Conservation (phyloP, 2,797 vertebrate genomes). For the Tragopan temminckii region DNA sequence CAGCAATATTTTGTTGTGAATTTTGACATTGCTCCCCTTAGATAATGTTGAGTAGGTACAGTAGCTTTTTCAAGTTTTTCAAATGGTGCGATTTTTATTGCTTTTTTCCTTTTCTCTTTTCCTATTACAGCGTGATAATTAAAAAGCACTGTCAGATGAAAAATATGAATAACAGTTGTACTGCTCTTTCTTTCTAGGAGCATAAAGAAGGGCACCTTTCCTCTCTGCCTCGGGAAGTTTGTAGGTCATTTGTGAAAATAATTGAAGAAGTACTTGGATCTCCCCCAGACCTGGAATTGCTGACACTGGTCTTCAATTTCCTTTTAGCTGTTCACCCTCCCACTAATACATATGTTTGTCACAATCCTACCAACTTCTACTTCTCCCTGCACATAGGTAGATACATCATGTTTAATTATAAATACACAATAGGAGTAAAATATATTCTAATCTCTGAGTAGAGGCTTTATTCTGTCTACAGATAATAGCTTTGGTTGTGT, state of each 20-base stretch:
- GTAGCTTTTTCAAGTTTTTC: not conserved
- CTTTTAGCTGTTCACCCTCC: slow-evolving; percentile 97
- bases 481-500: not conserved
- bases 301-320: slow-evolving; percentile 94
- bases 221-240: slow-evolving; percentile 93
- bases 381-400: slow-evolving; percentile 96
- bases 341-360: slow-evolving; percentile 98
- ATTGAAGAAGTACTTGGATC: slow-evolving; percentile 98
- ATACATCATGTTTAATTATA: slow-evolving; percentile 3
- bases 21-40: not conserved
- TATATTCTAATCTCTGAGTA: not conserved
- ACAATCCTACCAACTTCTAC: slow-evolving; percentile 97
- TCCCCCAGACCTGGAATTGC: slow-evolving; percentile 94
- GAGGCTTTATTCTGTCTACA: not conserved
- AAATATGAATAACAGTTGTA: not conserved
- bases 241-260: slow-evolving; percentile 96
- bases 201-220: slow-evolving; percentile 92
- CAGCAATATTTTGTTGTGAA: not conserved
- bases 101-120: not conserved
- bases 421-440: not conserved
- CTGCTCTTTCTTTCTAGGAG: slow-evolving; percentile 84
- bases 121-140: not conserved
- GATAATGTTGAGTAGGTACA: not conserved
- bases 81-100: not conserved
- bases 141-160: not conserved